Conservation (phyloP, 1,140 invertebrate genomes). For the Aphaenogaster rudis region DNA sequence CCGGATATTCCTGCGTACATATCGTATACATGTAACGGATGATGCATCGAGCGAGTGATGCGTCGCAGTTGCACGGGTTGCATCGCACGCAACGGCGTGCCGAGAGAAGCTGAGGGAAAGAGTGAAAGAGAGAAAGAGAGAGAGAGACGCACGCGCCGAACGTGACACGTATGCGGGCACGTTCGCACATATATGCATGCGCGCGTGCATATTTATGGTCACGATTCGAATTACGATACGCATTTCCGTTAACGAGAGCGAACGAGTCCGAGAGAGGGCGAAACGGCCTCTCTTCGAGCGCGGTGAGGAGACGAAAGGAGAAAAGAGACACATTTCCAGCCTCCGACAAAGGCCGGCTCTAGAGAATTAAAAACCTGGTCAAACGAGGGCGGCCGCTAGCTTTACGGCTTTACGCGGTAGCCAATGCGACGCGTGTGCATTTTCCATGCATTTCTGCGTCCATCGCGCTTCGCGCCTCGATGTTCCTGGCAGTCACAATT, state of each 20-base stretch:
- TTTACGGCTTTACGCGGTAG: constrained; percentile 67
- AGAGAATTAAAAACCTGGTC: constrained; percentile 71
- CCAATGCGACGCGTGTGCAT: constrained; percentile 60
- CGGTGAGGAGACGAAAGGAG: not conserved
- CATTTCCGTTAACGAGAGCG: constrained; percentile 64
- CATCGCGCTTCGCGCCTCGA: constrained; percentile 12
- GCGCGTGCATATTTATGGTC: constrained; percentile 43
- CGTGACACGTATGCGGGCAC: not conserved
- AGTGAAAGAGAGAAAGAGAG: not conserved
- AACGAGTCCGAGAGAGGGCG: constrained; percentile 12
- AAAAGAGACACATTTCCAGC: constrained; percentile 25
- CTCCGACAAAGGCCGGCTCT: constrained; percentile 67
- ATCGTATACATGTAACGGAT: constrained; percentile 5
- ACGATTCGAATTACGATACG: constrained; percentile 59
- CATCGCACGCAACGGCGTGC: constrained; percentile 18
- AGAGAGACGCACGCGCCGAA: constrained; percentile 12
- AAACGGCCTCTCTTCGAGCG: not conserved
- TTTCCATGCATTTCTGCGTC: constrained; percentile 62
- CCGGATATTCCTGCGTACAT: not conserved
- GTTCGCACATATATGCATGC: not conserved
- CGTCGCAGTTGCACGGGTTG: not conserved
- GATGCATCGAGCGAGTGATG: constrained; percentile 14
- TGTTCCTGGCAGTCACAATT: not conserved
- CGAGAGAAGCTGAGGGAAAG: not conserved
- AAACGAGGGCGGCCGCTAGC: constrained; percentile 71